These are phyloP conservation scores for Bergia puertoricense DNA, from an alignment of 92 coral and sea anemone genomes.

Conservation along the genomic window DNA sequence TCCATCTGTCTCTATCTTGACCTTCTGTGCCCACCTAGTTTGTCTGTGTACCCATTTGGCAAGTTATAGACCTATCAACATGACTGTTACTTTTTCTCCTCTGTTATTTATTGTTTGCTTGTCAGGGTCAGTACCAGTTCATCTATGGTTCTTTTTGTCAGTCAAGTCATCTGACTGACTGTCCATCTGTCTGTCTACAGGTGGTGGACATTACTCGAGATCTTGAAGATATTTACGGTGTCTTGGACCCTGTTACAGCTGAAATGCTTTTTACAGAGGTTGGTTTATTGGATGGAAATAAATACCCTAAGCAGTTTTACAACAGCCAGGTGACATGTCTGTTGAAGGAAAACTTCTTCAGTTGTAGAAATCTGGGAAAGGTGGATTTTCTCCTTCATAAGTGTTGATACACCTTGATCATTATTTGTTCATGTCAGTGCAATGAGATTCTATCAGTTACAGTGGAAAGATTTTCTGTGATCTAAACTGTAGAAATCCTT, in stretches of 20 bases:
- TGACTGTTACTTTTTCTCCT: neutral
- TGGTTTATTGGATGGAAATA: neutral
- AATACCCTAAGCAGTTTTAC: neutral
- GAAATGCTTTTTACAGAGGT: slow-evolving; percentile 76
- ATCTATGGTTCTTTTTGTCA: neutral
- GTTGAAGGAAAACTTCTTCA: neutral
- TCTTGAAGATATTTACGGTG: slow-evolving; percentile 57
- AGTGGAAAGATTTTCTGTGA: no score
- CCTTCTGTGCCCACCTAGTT: neutral
- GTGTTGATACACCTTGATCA: neutral
- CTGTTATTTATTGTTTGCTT: no score
- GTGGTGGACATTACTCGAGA: slow-evolving; percentile 62
- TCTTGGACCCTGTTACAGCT: slow-evolving; percentile 67
- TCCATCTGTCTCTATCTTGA: neutral
- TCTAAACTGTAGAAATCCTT: no score
- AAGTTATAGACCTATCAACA: no score
- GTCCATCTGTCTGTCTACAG: slow-evolving; percentile 16
- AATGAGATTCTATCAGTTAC: no score
- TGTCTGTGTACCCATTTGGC: neutral
- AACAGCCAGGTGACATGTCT: neutral
- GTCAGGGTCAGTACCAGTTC: neutral
- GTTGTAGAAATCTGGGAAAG: no score
- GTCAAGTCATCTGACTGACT: neutral
- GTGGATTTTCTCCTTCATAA: neutral
- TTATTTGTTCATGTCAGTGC: neutral